phyloP scores from a whole-genome alignment of 2,888 invertebrate genomes.

The Balanococcus diminutus region DNA sequence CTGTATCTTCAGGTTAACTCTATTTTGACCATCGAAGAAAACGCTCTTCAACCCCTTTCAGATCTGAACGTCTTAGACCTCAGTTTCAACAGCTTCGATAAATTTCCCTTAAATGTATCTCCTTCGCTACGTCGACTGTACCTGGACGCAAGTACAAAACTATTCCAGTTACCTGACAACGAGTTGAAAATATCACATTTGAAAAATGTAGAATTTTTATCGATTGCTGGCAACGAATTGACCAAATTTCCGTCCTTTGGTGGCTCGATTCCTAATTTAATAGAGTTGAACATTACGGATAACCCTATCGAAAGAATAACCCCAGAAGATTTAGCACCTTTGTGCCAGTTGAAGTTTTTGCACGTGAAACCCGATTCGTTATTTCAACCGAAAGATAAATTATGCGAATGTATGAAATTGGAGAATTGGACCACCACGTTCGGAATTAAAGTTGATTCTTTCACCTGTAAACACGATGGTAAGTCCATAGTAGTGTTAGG shows the following conservation, averaged over 20 bases:
- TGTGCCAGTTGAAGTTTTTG: constrained; percentile 38
- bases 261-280: constrained; percentile 39
- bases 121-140: constrained; percentile 13
- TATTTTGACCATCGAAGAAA: background rate
- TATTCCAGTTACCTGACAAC: background rate
- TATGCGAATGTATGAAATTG: constrained; percentile 45
- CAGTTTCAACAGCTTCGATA: constrained; percentile 17
- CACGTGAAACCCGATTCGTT: constrained; percentile 12
- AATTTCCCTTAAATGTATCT: background rate
- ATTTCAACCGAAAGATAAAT: background rate
- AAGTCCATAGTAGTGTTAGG: constrained; percentile 7
- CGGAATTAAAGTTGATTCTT: background rate
- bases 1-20: constrained; percentile 33
- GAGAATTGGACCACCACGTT: constrained; percentile 22
- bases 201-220: constrained; percentile 16
- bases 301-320: constrained; percentile 36
- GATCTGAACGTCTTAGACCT: constrained; percentile 45
- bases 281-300: constrained; percentile 41
- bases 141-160: background rate
- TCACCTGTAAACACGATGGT: constrained; percentile 43
- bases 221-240: background rate
- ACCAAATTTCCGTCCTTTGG: constrained; percentile 39
- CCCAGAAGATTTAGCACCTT: constrained; percentile 39
- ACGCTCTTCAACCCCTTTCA: constrained; percentile 12
- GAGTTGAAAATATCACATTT: constrained; percentile 6